Percentiles rank a stretch among this genome's conserved stretches.
These are phyloP conservation scores for Alectura lathami DNA, from an alignment of 2,113 vertebrate species.

Conservation along the genomic window DNA sequence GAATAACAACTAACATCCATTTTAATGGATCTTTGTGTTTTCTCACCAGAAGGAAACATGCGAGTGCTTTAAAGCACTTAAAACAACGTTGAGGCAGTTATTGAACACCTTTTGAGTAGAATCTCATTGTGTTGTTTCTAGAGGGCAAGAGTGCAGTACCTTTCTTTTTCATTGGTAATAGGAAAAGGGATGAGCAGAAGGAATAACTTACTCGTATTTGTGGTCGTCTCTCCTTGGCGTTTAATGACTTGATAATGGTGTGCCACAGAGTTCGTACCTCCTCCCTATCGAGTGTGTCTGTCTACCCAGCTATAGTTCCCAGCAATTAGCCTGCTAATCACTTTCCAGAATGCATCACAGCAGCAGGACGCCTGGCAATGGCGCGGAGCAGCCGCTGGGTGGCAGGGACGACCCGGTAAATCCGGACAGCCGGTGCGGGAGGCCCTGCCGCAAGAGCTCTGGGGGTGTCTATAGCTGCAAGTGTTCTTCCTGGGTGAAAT, in stretches of 20 bases:
- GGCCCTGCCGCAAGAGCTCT: too few relatives aligned
- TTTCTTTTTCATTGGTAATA: not conserved
- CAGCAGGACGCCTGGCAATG: not conserved
- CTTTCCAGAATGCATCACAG: not conserved
- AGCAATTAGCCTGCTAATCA: not conserved
- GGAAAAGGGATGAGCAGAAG: not conserved
- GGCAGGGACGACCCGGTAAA: not conserved
- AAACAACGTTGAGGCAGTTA: not conserved
- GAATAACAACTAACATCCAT: not conserved
- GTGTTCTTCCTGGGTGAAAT: not conserved
- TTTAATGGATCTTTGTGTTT: not conserved
- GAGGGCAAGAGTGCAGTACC: not conserved
- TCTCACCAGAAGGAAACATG: not conserved
- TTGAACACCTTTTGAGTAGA: not conserved
- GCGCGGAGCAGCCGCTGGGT: not conserved
- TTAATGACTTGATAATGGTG: fast-evolving
- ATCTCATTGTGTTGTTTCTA: not conserved
- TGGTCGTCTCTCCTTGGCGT: not conserved
- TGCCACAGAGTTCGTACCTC: not conserved
- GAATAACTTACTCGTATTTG: fast-evolving
- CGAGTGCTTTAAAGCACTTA: not conserved
- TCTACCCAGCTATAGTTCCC: too few relatives aligned
- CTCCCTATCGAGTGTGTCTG: fast-evolving
- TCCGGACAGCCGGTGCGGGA: too few relatives aligned
- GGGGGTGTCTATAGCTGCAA: not conserved